Conservation (phyloP, 2,797 vertebrate genomes). For the Sardinella longiceps region DNA sequence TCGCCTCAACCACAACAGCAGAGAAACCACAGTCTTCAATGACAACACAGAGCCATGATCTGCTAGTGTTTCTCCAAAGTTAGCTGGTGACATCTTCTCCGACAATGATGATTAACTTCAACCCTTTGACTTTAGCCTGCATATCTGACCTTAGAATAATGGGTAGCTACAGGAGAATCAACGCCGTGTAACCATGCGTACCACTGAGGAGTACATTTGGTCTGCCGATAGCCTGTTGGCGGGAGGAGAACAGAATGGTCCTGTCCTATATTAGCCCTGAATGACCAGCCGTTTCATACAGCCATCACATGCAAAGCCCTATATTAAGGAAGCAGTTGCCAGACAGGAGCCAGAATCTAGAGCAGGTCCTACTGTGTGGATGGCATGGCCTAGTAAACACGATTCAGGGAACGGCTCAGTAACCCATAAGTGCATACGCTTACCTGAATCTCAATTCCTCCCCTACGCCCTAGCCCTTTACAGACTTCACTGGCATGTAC, state of each 20-base stretch:
- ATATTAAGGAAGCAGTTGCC: neutral
- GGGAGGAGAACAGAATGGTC: neutral
- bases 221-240: neutral
- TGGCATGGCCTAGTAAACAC: neutral
- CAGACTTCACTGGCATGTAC: no score
- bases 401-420: neutral
- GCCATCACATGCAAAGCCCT: neutral
- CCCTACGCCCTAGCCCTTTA: no score
- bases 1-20: no score
- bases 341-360: neutral
- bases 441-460: neutral
- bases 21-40: no score
- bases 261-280: neutral
- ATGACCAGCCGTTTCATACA: neutral
- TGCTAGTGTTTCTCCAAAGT: no score
- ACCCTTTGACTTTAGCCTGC: no score
- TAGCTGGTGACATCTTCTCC: no score
- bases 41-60: no score
- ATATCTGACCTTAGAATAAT: neutral
- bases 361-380: neutral
- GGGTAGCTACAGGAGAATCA: neutral
- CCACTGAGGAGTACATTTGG: neutral
- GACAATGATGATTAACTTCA: no score
- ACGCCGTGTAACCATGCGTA: neutral
- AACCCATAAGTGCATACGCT: neutral